Base-by-base conservation (phyloP, 1,140 invertebrate genomes). In the Leptinotarsa defecta region DNA sequence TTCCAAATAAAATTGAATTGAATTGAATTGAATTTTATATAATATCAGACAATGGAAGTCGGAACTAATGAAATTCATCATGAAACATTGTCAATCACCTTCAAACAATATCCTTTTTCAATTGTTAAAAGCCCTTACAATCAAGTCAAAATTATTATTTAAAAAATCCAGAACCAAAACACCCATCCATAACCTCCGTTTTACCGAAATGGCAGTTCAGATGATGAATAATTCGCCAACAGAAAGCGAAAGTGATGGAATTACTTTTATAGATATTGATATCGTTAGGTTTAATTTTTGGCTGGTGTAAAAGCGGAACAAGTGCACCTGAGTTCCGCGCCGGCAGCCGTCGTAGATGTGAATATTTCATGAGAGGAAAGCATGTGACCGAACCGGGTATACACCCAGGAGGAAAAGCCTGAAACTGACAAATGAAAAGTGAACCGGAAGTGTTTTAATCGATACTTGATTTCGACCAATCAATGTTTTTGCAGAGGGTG, bases 221-320 rank as follows among this genome's bases (percentile, higher is more conserved):
- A 74, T 64, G 68, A 77, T 77, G 76, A 77, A 77, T 77, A 77
- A 77, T 77, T 74, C 70, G 61, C 73, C 68, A 68, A 69, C 48
- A 64, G 52, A 75, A 78, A 79, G 73, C 62, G 74, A 78, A 76
- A 77, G 76, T 79, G 76, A 79, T 71, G 74, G 74, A 79, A 79
- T 79, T 76, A 77, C 78, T 79, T 77, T 79, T 79, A 79, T 79
- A 78, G 78, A 79, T 79, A 79, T 79, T 79, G 78, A 79, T 78
- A 78, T 77, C 76, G 78, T 79, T 79, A 78, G 68, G 74, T 79
- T 78, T 79, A 79, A 79, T 79, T 79, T 79, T 68, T 65, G 62
- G 68, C 69, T 20, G 74, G 57, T 76, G 74, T 79, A 78, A 79
- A 73, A 77, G 78, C 71, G 68, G 64, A 65, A 64, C 74, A 57